These are phyloP conservation scores for Xerus rutilus DNA, from an alignment of 2,797 vertebrate species.

Conservation along the genomic window DNA sequence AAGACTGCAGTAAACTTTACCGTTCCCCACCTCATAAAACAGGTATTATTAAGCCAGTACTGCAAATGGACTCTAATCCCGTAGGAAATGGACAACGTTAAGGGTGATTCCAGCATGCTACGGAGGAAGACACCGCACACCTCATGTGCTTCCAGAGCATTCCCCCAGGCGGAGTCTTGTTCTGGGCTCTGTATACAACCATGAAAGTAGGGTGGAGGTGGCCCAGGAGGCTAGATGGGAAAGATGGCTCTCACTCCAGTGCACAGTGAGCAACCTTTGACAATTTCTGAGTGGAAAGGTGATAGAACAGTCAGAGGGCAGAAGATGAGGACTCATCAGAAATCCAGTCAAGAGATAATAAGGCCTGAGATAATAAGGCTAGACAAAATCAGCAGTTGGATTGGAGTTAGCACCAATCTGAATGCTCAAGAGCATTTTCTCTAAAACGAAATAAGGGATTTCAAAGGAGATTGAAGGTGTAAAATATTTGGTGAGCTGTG, in stretches of 20 bases:
- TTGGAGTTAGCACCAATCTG: not conserved
- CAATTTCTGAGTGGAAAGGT: conserved; percentile 45
- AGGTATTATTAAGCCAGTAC: not conserved
- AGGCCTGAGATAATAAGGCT: not conserved
- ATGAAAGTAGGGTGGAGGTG: too few species aligned
- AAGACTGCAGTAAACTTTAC: not conserved
- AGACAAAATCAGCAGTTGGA: not conserved
- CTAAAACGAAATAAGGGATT: conserved; percentile 25
- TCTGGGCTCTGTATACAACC: not conserved
- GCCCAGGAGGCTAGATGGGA: not conserved
- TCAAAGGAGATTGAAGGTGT: not conserved
- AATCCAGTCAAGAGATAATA: conserved; percentile 10
- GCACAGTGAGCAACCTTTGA: not conserved
- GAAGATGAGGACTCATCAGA: not conserved
- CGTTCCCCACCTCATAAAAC: not conserved
- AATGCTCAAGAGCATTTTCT: conserved; percentile 31
- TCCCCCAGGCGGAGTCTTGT: not conserved
- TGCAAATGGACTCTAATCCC: not conserved
- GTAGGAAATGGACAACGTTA: not conserved
- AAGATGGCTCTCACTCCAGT: not conserved
- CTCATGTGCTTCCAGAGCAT: not conserved
- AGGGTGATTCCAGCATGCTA: not conserved
- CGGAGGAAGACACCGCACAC: not conserved
- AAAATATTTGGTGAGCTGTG: conserved; percentile 28
- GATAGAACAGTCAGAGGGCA: not conserved